Conservation (phyloP, 2,113 vertebrate genomes). For the Cisticola juncidis region DNA sequence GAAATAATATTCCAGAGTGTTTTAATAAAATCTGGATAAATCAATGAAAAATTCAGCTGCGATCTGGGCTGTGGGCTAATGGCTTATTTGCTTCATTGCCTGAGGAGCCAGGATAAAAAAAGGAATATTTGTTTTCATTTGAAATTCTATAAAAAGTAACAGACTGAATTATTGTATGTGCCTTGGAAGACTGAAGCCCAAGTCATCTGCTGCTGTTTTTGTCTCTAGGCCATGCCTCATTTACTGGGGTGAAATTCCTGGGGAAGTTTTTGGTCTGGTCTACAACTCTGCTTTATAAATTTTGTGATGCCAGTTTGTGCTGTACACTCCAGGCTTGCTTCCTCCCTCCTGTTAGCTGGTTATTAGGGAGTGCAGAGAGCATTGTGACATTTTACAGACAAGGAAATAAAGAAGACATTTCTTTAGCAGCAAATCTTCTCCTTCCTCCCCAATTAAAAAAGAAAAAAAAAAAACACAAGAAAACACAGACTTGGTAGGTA, state of each 20-base stretch:
- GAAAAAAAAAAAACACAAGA: neutral
- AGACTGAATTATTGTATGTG: slow-evolving; percentile 28
- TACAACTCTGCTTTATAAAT: neutral
- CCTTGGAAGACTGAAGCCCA: slow-evolving; percentile 20
- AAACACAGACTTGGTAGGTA: neutral
- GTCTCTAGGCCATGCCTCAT: slow-evolving; percentile 55
- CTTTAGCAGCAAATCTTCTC: neutral
- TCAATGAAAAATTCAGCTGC: slow-evolving; percentile 1
- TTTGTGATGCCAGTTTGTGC: neutral
- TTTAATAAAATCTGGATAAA: slow-evolving; percentile 49
- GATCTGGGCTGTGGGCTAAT: neutral
- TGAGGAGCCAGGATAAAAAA: slow-evolving; percentile 22
- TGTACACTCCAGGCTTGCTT: neutral
- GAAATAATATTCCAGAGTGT: neutral
- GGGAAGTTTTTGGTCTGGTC: slow-evolving; percentile 38
- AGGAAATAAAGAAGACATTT: neutral
- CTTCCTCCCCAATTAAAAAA: neutral
- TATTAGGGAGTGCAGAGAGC: slow-evolving; percentile 24
- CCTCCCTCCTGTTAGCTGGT: neutral
- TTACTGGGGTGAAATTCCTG: slow-evolving; percentile 51
- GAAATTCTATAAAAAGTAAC: slow-evolving; percentile 49
- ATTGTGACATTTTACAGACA: slow-evolving; percentile 38
- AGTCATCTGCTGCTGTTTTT: slow-evolving; percentile 58
- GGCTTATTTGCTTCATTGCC: slow-evolving; percentile 13
- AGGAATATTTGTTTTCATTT: slow-evolving; percentile 34